Evolutionary conservation across 2,888 invertebrate species (phyloP), one percentile per base, ranked within the genome.

Genomic region (Aphidoletes aphidimyza): DNA sequence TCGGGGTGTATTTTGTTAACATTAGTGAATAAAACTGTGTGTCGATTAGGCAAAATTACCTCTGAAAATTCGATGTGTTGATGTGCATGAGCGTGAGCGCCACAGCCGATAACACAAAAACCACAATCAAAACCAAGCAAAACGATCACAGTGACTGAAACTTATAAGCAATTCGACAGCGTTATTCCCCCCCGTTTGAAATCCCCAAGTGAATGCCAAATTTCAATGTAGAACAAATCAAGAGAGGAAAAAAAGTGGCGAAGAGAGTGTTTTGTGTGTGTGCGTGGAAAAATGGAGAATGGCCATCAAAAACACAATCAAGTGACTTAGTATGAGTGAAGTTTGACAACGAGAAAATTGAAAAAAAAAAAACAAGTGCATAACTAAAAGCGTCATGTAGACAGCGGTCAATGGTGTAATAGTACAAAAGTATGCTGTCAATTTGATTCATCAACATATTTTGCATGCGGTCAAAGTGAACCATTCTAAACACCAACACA

Each of bases 101-200:
- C 54, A 5, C 22, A 6, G 3, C 49, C 26, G 54, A 26, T 6
- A 54, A 3, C 2, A 47, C 19, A 6, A 54, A 54, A 54, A 54
- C 54, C 54, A 26, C 54, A 54, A 54, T 54, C 54, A 54, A 54
- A 54, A 54, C n/a, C 54, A 54, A n/a, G 49, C 49, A 19, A 42
- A 42, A 42, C 42, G 42, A 9, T 42, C 14, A 42, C 42, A 42
- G 14, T 9, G 42, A 9, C 42, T 14, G 42, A 6, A 9, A 9
- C 6, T 14, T 9, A 42, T 14, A 42, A 6, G 14, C 42, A 42
- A 42, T 14, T 9, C 42, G n/a, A 42, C 42, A 42, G 8, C 42
- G 14, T 42, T 42, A 9, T 42, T n/a, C n/a, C n/a, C n/a, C n/a
- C n/a, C n/a, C n/a, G n/a, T n/a, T n/a, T n/a, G n/a, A n/a, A n/a